phyloP scores from a whole-genome alignment of 2,797 vertebrate genomes.

The Falco naumanni region DNA sequence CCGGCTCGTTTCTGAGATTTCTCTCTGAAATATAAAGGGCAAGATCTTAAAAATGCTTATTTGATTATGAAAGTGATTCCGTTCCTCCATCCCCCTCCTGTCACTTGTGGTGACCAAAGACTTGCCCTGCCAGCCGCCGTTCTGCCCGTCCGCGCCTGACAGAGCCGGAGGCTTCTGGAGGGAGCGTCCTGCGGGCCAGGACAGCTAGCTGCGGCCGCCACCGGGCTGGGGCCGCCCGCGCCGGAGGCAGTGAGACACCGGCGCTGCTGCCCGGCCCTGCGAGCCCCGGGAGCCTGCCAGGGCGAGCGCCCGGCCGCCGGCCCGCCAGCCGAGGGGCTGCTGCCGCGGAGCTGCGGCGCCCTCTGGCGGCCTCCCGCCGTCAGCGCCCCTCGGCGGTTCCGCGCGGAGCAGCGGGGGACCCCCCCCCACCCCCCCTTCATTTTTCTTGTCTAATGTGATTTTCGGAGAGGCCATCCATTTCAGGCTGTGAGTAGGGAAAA shows the following conservation, averaged over 20 bases:
- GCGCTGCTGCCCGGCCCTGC: neutral
- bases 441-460: neutral
- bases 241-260: neutral
- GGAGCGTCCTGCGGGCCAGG: neutral
- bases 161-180: neutral
- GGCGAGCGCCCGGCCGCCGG: no score
- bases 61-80: neutral
- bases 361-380: neutral
- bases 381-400: neutral
- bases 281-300: neutral
- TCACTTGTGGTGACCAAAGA: neutral
- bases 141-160: neutral
- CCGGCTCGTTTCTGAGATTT: neutral
- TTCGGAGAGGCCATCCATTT: neutral
- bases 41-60: neutral
- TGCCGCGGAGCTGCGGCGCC: neutral
- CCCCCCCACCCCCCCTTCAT: rapidly evolving
- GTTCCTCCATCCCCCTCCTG: neutral
- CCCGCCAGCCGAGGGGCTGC: no score
- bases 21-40: no score
- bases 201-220: neutral
- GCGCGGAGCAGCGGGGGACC: neutral
- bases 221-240: no score
- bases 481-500: neutral
- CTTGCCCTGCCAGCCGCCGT: neutral